phyloP scores from a whole-genome alignment of 2,888 invertebrate genomes.

The Liposcelis brunnea region DNA sequence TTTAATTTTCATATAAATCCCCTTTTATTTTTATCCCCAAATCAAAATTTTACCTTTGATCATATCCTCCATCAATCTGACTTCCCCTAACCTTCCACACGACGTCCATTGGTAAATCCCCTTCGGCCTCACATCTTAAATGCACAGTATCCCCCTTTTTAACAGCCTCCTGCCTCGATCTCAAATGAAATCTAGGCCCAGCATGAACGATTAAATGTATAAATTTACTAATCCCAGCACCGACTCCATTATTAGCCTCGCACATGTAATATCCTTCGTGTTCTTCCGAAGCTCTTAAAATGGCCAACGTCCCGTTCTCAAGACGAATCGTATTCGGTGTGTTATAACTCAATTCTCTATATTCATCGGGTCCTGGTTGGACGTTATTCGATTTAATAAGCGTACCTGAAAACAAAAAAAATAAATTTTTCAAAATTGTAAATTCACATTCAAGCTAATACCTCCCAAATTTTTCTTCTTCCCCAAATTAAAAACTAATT shows the following conservation, averaged over 20 bases:
- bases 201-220: slow-evolving; percentile 38
- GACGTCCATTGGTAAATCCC: slow-evolving; percentile 34
- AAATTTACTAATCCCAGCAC: slow-evolving; percentile 41
- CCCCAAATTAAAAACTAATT: no score
- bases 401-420: slow-evolving; percentile 21
- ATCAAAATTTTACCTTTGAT: slow-evolving; percentile 25
- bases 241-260: slow-evolving; percentile 42
- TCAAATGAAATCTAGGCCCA: neutral
- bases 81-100: slow-evolving; percentile 33
- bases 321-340: slow-evolving; percentile 22
- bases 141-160: slow-evolving; percentile 33
- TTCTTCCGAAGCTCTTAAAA: slow-evolving; percentile 33
- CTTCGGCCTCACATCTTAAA: slow-evolving; percentile 33
- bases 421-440: neutral
- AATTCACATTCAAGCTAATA: no score
- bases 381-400: slow-evolving; percentile 15
- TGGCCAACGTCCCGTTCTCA: slow-evolving; percentile 34
- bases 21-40: neutral
- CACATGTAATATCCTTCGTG: slow-evolving; percentile 39
- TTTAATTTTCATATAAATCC: no score
- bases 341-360: slow-evolving; percentile 33
- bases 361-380: slow-evolving; percentile 28
- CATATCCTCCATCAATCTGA: slow-evolving; percentile 32
- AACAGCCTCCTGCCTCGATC: slow-evolving; percentile 24
- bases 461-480: no score